phyloP scores from a whole-genome alignment of 2,113 vertebrate species.

The Raja brachyura region DNA sequence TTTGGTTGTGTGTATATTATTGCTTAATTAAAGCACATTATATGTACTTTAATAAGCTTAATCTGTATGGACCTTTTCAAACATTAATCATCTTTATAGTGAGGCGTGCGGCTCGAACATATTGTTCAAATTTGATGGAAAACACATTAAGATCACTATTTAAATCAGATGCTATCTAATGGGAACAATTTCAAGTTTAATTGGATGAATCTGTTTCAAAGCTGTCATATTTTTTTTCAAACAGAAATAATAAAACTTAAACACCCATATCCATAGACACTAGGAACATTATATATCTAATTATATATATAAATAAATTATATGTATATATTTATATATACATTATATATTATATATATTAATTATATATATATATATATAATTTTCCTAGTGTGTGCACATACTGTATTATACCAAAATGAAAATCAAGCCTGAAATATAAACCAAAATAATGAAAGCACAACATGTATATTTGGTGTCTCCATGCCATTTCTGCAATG shows the following conservation, averaged over 20 bases:
- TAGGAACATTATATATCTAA: too few species aligned
- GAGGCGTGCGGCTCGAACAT: neutral
- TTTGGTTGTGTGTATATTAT: neutral
- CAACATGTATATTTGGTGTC: neutral
- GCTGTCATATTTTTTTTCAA: too few species aligned
- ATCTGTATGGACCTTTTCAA: neutral
- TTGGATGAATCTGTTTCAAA: neutral
- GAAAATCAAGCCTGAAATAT: neutral
- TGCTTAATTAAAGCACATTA: neutral
- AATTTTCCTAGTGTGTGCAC: too few species aligned
- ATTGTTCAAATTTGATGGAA: neutral
- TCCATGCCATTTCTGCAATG: neutral
- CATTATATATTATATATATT: too few species aligned
- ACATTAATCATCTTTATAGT: neutral
- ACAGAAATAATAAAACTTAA: too few species aligned
- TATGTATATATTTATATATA: too few species aligned
- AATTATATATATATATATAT: too few species aligned
- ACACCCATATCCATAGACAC: too few species aligned
- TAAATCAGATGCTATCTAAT: neutral
- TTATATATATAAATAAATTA: too few species aligned
- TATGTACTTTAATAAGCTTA: neutral
- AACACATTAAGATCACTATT: neutral
- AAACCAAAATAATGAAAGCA: neutral
- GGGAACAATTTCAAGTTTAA: neutral
- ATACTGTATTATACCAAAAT: neutral